Conservation (phyloP, 1,140 invertebrate genomes). For the Papilio glaucus region DNA sequence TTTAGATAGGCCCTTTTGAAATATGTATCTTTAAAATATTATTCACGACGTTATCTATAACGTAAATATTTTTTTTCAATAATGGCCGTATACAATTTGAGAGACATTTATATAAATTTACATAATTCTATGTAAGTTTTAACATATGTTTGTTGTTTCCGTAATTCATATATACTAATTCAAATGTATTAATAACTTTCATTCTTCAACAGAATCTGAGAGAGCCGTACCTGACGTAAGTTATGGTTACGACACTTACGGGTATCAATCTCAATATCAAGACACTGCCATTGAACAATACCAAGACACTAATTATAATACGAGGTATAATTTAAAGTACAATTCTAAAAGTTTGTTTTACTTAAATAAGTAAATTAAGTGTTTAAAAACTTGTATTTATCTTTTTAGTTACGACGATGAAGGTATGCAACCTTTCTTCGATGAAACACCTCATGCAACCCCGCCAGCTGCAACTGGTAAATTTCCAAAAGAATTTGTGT, state of each 20-base stretch:
- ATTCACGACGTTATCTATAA: too few species aligned
- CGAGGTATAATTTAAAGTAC: constrained; percentile 52
- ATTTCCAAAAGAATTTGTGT: constrained; percentile 10
- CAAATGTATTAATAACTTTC: not conserved
- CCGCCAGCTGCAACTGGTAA: constrained; percentile 74
- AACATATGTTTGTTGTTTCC: too few species aligned
- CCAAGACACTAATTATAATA: constrained; percentile 72
- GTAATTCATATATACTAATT: too few species aligned
- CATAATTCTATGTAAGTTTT: too few species aligned
- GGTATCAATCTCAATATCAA: constrained; percentile 64
- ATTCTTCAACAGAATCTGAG: constrained; percentile 62
- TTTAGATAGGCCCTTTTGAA: too few species aligned
- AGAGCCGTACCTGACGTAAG: constrained; percentile 63
- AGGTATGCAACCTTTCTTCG: constrained; percentile 79
- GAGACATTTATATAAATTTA: too few species aligned
- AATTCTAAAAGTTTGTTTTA: not conserved
- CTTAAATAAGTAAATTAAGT: not conserved
- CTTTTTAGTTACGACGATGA: constrained; percentile 73
- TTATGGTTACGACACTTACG: constrained; percentile 66
- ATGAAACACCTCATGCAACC: constrained; percentile 79
- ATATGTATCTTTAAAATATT: too few species aligned
- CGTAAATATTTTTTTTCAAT: too few species aligned
- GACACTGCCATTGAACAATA: constrained; percentile 65
- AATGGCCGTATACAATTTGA: too few species aligned
- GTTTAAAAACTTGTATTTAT: constrained; percentile 7